Percentiles rank a stretch among this genome's conserved stretches.
Evolutionary conservation across 2,888 invertebrate genomes (phyloP).

Genomic region (Cosmia trapezina): DNA sequence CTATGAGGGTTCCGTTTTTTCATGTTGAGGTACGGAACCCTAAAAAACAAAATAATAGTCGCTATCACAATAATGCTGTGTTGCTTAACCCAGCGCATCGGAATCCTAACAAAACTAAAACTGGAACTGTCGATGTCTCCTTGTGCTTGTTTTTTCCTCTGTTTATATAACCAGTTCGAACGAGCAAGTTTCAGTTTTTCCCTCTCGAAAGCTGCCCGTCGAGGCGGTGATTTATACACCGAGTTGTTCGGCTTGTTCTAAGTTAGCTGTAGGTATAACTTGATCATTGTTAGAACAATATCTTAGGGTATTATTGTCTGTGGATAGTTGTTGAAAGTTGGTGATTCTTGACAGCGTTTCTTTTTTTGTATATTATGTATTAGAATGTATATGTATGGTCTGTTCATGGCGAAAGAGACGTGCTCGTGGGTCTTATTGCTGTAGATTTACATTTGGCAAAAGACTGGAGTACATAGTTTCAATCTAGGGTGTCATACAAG

Average conservation of each 20-base stretch:
- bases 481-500: background rate
- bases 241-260: conserved; percentile 60
- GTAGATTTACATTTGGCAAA: background rate
- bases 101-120: conserved; percentile 50
- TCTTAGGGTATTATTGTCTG: conserved; percentile 47
- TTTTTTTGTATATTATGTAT: conserved; percentile 20
- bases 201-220: conserved; percentile 63
- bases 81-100: conserved; percentile 21
- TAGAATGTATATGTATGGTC: background rate
- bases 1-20: no score
- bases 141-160: conserved; percentile 58
- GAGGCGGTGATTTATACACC: conserved; percentile 69
- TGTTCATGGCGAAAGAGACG: background rate
- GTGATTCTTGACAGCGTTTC: background rate
- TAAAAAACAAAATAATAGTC: no score
- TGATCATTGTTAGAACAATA: conserved; percentile 58
- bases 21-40: no score
- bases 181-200: conserved; percentile 69
- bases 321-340: conserved; percentile 10
- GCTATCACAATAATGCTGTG: no score
- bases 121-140: conserved; percentile 53
- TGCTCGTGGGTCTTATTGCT: background rate
- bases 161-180: conserved; percentile 65
- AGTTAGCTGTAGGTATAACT: conserved; percentile 57
- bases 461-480: background rate